phyloP scores from a whole-genome alignment of 37 sponge, comb jelly and placozoan species.

The Bolinopsis microptera region DNA sequence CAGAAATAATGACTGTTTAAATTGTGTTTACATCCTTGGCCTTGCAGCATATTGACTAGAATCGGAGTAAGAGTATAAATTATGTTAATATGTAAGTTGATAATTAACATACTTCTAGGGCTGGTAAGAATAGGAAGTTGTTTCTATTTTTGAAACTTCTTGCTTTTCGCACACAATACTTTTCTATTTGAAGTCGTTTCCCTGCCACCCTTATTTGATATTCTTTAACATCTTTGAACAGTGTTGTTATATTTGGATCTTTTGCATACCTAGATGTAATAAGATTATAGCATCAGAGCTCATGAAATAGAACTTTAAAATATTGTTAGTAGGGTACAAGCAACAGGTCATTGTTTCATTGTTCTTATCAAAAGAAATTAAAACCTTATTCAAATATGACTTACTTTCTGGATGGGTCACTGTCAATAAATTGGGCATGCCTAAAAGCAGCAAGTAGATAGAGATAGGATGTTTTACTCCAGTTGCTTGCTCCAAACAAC shows the following conservation, averaged over 20 bases:
- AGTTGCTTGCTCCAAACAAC: not conserved
- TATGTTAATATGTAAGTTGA: too few species aligned
- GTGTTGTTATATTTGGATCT: not conserved
- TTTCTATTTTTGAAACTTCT: not conserved
- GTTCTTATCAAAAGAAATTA: too few species aligned
- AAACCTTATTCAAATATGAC: too few species aligned
- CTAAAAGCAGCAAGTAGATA: conserved; percentile 1
- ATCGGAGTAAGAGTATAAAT: too few species aligned
- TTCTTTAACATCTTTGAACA: conserved; percentile 22
- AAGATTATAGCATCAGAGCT: not conserved
- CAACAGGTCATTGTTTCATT: too few species aligned
- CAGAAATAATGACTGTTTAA: too few species aligned
- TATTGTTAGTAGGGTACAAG: too few species aligned
- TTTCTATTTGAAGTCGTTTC: not conserved
- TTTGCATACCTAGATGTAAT: conserved; percentile 17
- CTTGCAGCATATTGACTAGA: too few species aligned
- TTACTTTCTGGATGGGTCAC: conserved; percentile 33
- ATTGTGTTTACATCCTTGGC: too few species aligned
- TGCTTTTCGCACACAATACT: conserved; percentile 17
- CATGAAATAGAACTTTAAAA: too few species aligned
- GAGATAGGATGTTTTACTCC: conserved; percentile 37
- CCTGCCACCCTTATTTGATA: conserved; percentile 31
- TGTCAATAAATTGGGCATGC: not conserved
- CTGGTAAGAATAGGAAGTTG: not conserved
- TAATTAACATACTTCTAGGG: not conserved